Evolutionary conservation across 2,113 vertebrate species (phyloP), one percentile per base, ranked within the genome.

Genomic region (Macrotis lagotis): DNA sequence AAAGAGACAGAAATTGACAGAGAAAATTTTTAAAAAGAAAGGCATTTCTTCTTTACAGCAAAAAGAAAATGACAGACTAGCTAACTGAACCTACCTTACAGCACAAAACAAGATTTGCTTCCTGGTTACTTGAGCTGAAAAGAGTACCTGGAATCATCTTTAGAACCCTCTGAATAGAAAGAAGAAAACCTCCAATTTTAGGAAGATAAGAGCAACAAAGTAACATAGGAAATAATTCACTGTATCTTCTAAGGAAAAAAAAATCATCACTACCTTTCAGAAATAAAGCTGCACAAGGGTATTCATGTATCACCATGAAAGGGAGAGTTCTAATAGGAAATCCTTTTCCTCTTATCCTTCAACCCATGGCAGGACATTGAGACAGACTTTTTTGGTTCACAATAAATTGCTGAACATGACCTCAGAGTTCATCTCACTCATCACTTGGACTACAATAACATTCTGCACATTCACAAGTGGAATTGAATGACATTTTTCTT

Each of bases 161-260:
- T 74, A 53, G 22, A 89, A 92, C 94, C 96, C 93, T 96, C 48
- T 28, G 89, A 96, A 95, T 91, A 97, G 94, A 92, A 96, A 96
- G 50, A 95, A 97, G 97, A 98, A 92, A 90, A 95, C 66, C 55
- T 96, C 91, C 93, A 92, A 96, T 96, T 95, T 97, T 94, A 89
- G 48, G n/a, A 97, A 96, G 93, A 96, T 96, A 90, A 94, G 93
- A 95, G 31, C 49, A 90, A 50, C 14, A 91, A 28, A 92, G 26
- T 74, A 94, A 94, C 93, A 91, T 37, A 95, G 90, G 59, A 96
- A 97, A 94, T 92, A 91, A 95, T 93, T 49, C 59, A 91, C 90
- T 92, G 25, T 83, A 31, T 95, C 83, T 53, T 55, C 96, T 96
- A 93, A 48, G 26, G 51, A 24, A 0, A 25, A 31, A 51, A 93